Conservation (phyloP, 2,113 vertebrate genomes). For the Campylomormyrus numenius region DNA sequence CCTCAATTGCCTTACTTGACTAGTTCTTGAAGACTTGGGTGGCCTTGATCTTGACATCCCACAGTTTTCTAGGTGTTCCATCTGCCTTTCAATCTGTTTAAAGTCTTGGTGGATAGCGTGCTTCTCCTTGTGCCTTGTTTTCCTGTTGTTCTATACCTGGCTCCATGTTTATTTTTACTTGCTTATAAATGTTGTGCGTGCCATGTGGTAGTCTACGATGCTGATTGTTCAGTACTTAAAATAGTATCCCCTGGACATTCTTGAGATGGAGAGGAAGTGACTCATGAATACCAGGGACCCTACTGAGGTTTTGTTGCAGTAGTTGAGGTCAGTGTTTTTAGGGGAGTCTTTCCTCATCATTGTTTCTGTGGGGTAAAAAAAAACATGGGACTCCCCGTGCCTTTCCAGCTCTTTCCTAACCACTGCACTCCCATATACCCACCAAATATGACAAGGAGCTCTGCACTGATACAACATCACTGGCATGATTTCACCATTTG, state of each 20-base stretch:
- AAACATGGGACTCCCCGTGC: not conserved
- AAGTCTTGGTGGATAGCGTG: not conserved
- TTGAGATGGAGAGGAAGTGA: constrained; percentile 36
- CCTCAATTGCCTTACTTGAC: not conserved
- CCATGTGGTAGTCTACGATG: constrained; percentile 42
- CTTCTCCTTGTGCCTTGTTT: constrained; percentile 18
- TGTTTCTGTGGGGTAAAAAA: constrained; percentile 17
- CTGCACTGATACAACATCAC: not conserved
- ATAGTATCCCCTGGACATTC: constrained; percentile 37
- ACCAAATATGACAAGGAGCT: not conserved
- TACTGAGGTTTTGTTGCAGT: constrained; percentile 30
- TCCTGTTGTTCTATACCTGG: constrained; percentile 41
- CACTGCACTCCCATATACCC: not conserved
- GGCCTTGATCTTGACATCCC: not conserved
- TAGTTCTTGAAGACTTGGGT: not conserved
- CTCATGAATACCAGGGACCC: constrained; percentile 39
- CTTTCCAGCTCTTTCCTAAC: not conserved
- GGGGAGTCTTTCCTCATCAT: constrained; percentile 12
- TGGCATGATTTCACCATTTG: not conserved
- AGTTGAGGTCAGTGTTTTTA: constrained; percentile 12
- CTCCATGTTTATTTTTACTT: constrained; percentile 41
- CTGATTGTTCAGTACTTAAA: constrained; percentile 33
- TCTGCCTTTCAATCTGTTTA: not conserved
- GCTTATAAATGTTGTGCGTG: constrained; percentile 42
- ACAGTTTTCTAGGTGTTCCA: not conserved